Base-by-base conservation (phyloP, 2,797 vertebrate genomes). In the Enoplosus armatus region DNA sequence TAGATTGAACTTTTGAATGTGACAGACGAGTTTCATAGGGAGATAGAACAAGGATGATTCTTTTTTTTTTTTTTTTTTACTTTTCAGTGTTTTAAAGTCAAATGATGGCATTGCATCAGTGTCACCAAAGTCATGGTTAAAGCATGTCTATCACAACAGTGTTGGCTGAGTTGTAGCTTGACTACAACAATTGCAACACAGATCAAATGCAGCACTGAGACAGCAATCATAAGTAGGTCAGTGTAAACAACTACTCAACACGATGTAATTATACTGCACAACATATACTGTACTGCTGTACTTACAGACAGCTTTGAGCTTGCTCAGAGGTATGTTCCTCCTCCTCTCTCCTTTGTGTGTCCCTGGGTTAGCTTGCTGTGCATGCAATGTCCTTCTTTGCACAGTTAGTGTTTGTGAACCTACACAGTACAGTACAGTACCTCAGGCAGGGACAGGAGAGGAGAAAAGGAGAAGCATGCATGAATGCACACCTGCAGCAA, bases 151-250 rank as follows among this genome's bases (percentile, higher is more conserved):
- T 71, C 54, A 29, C 43, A 48, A 9, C 35, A 15, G 35, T 24
- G 39, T 8, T 59, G 47, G 68, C 55, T 71, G 71, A 71, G 48
- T 62, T 72, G 62, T 66, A 47, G 75, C 29, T 70, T 58, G 22
- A 68, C n/a, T 68, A 43, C 29, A 65, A 37, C 59, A 59, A 58
- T 55, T 63, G 65, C 62, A 67, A 20, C 76, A 55, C 59, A 47
- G 58, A 79, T 81, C 71, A 75, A 72, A 70, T 72, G 58, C 62
- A 55, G 61, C 63, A 64, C 58, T 14, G 50, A 82, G 79, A 80
- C 72, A 68, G 78, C 53, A 59, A 55, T 82, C 77, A 84, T 78
- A 91, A 89, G 84, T 83, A 81, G 87, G 85, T 91, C 90, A 86
- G 72, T 18, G 79, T 81, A 86, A 85, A 82, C 86, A 80, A 60